Evolutionary conservation across 1,140 invertebrate species (phyloP).

Genomic region (Eueides isabella): DNA sequence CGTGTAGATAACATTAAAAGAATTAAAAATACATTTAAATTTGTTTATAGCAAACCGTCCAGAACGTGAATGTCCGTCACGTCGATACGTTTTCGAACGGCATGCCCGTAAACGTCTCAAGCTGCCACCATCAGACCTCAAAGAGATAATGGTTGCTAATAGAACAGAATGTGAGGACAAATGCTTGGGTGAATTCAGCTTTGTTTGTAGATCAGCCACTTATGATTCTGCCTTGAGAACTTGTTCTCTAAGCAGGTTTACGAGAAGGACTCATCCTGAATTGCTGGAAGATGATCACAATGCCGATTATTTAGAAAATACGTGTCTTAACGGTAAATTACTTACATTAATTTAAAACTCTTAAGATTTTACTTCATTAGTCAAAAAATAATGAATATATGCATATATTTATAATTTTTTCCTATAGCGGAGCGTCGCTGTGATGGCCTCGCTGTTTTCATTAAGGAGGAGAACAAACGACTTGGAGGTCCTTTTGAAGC

Average conservation of each 20-base stretch:
- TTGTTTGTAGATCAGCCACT: slow-evolving; percentile 93
- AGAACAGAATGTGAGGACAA: slow-evolving; percentile 95
- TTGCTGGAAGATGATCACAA: slow-evolving; percentile 92
- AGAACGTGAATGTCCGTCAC: slow-evolving; percentile 92
- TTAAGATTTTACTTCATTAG: neutral
- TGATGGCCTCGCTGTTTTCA: slow-evolving; percentile 92
- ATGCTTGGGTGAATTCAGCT: slow-evolving; percentile 93
- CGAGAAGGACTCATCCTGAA: slow-evolving; percentile 91
- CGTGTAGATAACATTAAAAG: no score
- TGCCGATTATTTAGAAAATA: slow-evolving; percentile 95
- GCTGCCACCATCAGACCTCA: slow-evolving; percentile 88
- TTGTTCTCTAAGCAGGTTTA: slow-evolving; percentile 91
- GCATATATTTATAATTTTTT: slow-evolving; percentile 49
- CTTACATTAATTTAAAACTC: neutral
- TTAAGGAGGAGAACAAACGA: slow-evolving; percentile 94
- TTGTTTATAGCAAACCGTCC: slow-evolving; percentile 88
- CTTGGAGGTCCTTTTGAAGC: slow-evolving; percentile 93
- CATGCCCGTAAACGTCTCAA: slow-evolving; percentile 92
- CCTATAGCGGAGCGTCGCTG: slow-evolving; percentile 90
- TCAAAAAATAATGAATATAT: slow-evolving; percentile 77
- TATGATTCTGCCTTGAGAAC: slow-evolving; percentile 89
- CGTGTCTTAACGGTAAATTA: slow-evolving; percentile 91
- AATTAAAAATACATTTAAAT: neutral
- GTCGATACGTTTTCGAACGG: slow-evolving; percentile 93
- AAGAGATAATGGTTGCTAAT: slow-evolving; percentile 91